Conservation (phyloP, 2,113 vertebrate species). For the Gulo gulo region DNA sequence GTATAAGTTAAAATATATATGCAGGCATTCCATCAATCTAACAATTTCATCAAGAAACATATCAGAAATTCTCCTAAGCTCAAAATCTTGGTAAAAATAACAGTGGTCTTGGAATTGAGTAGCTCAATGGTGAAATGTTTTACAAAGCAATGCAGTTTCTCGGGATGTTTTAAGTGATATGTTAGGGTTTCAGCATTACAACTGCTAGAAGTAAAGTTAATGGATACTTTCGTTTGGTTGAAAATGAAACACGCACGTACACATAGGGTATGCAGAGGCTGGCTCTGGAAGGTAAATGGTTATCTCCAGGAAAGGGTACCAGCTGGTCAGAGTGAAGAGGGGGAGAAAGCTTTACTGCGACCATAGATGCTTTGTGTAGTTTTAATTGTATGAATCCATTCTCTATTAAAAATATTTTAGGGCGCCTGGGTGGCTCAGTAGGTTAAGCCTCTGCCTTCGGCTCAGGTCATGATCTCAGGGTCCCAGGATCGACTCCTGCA, state of each 20-base stretch:
- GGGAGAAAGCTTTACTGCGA: neutral
- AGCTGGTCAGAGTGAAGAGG: neutral
- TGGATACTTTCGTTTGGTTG: neutral
- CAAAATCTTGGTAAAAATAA: neutral
- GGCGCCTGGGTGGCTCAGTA: too few species aligned
- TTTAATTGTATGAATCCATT: neutral
- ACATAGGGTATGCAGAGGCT: neutral
- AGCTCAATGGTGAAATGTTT: neutral
- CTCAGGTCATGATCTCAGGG: too few species aligned
- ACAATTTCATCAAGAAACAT: neutral
- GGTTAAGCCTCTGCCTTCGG: too few species aligned
- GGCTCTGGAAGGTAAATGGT: neutral
- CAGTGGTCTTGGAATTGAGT: neutral
- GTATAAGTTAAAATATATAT: neutral
- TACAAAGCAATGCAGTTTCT: neutral
- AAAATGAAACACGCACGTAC: neutral
- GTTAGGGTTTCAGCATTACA: neutral
- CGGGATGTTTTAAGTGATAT: neutral
- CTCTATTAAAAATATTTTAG: neutral
- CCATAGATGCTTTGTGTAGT: neutral
- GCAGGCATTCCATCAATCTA: neutral
- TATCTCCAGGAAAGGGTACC: neutral
- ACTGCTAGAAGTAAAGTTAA: neutral
- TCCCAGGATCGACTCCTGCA: too few species aligned
- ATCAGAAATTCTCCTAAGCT: neutral